phyloP scores from a whole-genome alignment of 1,140 invertebrate genomes.

The Drosophila parabipectinata region DNA sequence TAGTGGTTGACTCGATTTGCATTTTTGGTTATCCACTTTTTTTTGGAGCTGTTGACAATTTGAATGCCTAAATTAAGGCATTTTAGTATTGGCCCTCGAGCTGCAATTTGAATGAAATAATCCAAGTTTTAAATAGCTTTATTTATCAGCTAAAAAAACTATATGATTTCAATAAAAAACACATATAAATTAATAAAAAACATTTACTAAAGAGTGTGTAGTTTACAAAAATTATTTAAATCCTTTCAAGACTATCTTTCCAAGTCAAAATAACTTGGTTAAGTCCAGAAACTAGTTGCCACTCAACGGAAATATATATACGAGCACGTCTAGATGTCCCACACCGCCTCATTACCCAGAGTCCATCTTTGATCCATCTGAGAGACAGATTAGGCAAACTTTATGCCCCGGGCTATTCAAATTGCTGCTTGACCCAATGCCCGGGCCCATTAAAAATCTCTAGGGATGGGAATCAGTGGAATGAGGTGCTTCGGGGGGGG shows the following conservation, averaged over 20 bases:
- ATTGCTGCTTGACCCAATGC: slow-evolving; percentile 67
- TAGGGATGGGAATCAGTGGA: slow-evolving; percentile 7
- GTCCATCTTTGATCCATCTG: slow-evolving; percentile 59
- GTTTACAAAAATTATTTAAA: not conserved
- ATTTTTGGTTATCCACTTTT: not conserved
- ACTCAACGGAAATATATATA: not conserved
- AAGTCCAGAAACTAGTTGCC: slow-evolving; percentile 18
- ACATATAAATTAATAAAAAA: not conserved
- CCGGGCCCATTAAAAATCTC: slow-evolving; percentile 39
- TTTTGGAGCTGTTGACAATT: not conserved
- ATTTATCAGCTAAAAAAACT: not conserved
- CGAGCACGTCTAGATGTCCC: slow-evolving; percentile 10
- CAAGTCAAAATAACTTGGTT: slow-evolving; percentile 2
- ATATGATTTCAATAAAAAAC: not conserved
- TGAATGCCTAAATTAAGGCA: not conserved
- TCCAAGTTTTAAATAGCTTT: not conserved
- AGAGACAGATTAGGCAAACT: slow-evolving; percentile 66
- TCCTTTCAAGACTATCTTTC: fast-evolving
- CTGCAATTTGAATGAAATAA: not conserved
- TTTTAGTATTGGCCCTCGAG: not conserved
- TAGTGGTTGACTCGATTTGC: slow-evolving; percentile 6
- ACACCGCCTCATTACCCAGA: slow-evolving; percentile 34
- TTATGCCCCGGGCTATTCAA: slow-evolving; percentile 49
- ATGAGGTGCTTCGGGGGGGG: not conserved
- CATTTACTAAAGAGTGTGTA: too few species aligned